Base-by-base conservation (phyloP, 1,140 invertebrate species). In the Leptinotarsa lineolata region DNA sequence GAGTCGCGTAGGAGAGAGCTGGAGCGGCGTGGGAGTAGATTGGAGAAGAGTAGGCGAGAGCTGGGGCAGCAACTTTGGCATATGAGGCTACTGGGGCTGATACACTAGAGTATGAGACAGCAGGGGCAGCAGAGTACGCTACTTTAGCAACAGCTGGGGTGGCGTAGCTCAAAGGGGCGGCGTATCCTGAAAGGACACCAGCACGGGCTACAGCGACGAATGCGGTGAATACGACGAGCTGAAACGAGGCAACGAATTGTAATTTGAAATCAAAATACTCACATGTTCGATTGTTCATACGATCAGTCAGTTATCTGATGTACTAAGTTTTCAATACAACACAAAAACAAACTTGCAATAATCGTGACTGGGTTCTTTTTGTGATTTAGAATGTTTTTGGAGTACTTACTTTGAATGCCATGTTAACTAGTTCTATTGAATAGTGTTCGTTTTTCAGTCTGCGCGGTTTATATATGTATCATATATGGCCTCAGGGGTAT, bases 191-290 rank as follows among this genome's bases (percentile, higher is more conserved):
- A 20, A 63, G n/a, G 59, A 24, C 18, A 3, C 84, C 86, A 70
- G 84, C 87, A 16, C 80, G 80, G 65, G 85, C 85, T 13, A 82
- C 82, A 11, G 86, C 86, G 68, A 87, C 78, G 59, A 85, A 73
- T 54, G 84, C 82, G 72, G 83, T 81, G 74, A 88, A 76, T 45
- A 82, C 76, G 70, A 88, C 69, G 70, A 88, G 83, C 88, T 88
- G 79, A 5, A 45, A 39, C 30, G 11, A 3, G 11, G 8, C 2
- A 11, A 39, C 2, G 3, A 11, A 39, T 39, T 39, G 0, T 39
- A 39, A 39, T 39, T 39, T 39, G 8, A 39, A 39, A 39, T 39
- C 3, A 3, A 39, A 39, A 39, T 39, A 39, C 11, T 11, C 8
- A 39, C n/a, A 11, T 39, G 11, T 30, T 6, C 8, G 8, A 39